Base-by-base conservation (phyloP, 2,888 invertebrate species). In the Acleris laterana region DNA sequence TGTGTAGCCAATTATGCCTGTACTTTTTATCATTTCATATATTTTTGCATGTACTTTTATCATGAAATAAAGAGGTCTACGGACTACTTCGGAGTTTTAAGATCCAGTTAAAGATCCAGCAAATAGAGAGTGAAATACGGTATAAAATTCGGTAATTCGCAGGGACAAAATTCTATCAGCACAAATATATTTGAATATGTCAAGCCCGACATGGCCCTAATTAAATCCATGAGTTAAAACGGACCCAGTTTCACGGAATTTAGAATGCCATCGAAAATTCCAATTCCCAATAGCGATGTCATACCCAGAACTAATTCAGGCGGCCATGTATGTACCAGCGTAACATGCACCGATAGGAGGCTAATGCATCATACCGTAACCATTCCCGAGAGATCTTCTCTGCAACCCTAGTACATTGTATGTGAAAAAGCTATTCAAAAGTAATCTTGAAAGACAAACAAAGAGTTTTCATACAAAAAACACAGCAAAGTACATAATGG, bases 321-420 rank as follows among this genome's bases (percentile, higher is more conserved):
- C 70, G 69, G 70, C 67, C 75, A 74, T 79, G 80, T 78, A 58
- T 25, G 28, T 63, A 66, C 66, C 66, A 62, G 57, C 56, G 28
- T 44, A 57, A 57, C 66, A 66, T 66, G 48, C 66, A 56, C 56
- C 61, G 60, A 71, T 65, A 69, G 71, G 50, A 63, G 62, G 76
- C 70, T 77, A 76, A 80, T 82, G 75, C 76, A 78, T 77, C 77
- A 79, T 70, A 76, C 70, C 68, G 74, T 70, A 74, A 78, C 76
- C 72, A 74, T 72, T 70, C 80, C 71, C 58, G 73, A 73, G 80
- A 74, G 66, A 70, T 63, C 67, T 32, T 9, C 32, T 62, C 57
- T 69, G 73, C 56, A 61, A 49, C 11, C 44, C 19, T 62, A 28
- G 49, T 62, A 42, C 22, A 13, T 13, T 38, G 38, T 38, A 38